phyloP scores from a whole-genome alignment of 2,797 vertebrate species.

The Acestrorhynchus altus region DNA sequence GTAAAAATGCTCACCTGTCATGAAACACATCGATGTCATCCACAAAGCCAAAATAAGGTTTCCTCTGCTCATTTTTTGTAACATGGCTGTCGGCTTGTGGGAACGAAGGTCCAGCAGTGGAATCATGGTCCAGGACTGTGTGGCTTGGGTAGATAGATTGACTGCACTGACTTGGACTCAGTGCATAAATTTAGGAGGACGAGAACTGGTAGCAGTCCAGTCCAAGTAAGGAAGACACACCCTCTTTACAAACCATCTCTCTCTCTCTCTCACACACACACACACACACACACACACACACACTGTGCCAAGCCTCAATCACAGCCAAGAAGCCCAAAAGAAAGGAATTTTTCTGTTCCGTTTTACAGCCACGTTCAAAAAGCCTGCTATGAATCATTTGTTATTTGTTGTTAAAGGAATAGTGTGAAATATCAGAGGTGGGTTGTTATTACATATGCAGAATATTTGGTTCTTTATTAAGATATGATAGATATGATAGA shows the following conservation, averaged over 20 bases:
- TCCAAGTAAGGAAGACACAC: not conserved
- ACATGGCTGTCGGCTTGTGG: not conserved
- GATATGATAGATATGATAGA: too few relatives aligned
- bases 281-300: not conserved
- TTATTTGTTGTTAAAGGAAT: too few relatives aligned
- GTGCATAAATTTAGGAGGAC: not conserved
- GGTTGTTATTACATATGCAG: too few relatives aligned
- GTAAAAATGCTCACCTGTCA: constrained; percentile 18
- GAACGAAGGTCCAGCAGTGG: not conserved
- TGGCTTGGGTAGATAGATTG: not conserved
- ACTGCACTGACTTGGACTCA: not conserved
- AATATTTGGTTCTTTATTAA: too few relatives aligned
- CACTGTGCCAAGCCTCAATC: not conserved
- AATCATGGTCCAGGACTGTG: not conserved
- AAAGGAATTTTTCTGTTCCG: not conserved
- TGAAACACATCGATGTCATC: not conserved
- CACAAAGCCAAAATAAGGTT: constrained; percentile 1
- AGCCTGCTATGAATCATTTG: too few relatives aligned
- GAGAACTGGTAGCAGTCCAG: not conserved
- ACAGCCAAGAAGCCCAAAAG: not conserved
- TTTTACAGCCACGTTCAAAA: too few relatives aligned
- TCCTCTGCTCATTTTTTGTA: constrained; percentile 3
- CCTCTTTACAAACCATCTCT: not conserved
- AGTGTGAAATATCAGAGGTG: too few relatives aligned
- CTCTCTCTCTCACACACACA: too few relatives aligned